Percentiles rank a stretch among this genome's conserved stretches.
Evolutionary conservation across 2,797 vertebrate genomes (phyloP).

Genomic region (Sylvia borin): DNA sequence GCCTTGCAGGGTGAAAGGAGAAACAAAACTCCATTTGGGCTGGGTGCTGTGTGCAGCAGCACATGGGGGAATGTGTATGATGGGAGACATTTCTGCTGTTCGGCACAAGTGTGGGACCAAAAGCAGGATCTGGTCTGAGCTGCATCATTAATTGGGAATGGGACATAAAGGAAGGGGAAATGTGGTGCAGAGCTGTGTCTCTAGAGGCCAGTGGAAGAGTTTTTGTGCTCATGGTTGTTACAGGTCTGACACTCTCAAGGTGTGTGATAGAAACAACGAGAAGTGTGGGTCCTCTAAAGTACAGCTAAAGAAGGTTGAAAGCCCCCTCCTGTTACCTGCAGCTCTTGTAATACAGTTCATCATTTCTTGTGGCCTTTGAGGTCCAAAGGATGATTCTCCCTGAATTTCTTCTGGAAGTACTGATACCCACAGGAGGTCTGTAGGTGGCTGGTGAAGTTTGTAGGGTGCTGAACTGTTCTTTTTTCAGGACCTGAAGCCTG

Average conservation of each 20-base stretch:
- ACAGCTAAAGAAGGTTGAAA: background rate
- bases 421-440: background rate
- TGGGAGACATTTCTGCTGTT: background rate
- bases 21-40: background rate
- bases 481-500: background rate
- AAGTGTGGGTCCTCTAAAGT: background rate
- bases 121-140: background rate
- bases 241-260: background rate
- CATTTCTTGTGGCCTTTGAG: background rate
- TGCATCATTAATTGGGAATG: background rate
- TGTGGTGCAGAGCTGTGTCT: background rate
- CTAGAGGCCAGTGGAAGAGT: background rate
- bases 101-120: background rate
- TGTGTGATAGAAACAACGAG: background rate
- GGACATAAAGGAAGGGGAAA: background rate
- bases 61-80: fast-evolving
- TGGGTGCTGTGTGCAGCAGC: background rate
- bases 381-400: background rate
- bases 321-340: background rate
- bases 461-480: too few relatives aligned
- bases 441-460: background rate
- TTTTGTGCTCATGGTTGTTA: background rate
- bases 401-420: background rate
- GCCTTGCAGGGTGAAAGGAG: background rate
- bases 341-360: background rate